Evolutionary conservation across 2,888 invertebrate species (phyloP).

Genomic region (Drosophila niveifrons): DNA sequence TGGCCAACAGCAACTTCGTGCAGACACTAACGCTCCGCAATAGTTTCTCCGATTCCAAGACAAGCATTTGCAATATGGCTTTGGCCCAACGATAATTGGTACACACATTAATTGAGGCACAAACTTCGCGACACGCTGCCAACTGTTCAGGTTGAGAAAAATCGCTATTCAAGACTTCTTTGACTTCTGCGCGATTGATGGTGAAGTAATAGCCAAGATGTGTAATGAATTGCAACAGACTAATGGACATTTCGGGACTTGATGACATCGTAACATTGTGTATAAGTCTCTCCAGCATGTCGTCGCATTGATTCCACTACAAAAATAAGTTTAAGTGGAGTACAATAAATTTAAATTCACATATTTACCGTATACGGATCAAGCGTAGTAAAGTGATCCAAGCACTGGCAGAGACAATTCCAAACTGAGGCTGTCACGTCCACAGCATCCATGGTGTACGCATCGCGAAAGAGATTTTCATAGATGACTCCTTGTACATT

Average conservation of each 20-base stretch:
- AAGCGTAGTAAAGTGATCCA: conserved; percentile 72
- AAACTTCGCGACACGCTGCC: conserved; percentile 57
- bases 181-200: conserved; percentile 70
- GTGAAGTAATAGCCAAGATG: conserved; percentile 74
- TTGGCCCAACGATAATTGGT: conserved; percentile 83
- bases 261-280: conserved; percentile 76
- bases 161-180: conserved; percentile 49
- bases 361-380: conserved; percentile 70
- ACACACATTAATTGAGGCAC: conserved; percentile 65
- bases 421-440: conserved; percentile 68
- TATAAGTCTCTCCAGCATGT: conserved; percentile 81
- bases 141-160: conserved; percentile 38
- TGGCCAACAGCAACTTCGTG: conserved; percentile 63
- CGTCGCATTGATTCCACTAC: conserved; percentile 84
- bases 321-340: not conserved
- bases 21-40: conserved; percentile 65
- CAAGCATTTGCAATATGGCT: conserved; percentile 77
- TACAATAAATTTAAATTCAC: not conserved
- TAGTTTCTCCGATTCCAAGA: conserved; percentile 79
- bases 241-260: conserved; percentile 62
- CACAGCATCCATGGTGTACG: conserved; percentile 69
- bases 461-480: conserved; percentile 76
- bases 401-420: conserved; percentile 81
- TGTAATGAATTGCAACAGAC: conserved; percentile 73
- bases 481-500: conserved; percentile 83